Conservation (phyloP, 2,113 vertebrate species). For the Lycaon pictus region DNA sequence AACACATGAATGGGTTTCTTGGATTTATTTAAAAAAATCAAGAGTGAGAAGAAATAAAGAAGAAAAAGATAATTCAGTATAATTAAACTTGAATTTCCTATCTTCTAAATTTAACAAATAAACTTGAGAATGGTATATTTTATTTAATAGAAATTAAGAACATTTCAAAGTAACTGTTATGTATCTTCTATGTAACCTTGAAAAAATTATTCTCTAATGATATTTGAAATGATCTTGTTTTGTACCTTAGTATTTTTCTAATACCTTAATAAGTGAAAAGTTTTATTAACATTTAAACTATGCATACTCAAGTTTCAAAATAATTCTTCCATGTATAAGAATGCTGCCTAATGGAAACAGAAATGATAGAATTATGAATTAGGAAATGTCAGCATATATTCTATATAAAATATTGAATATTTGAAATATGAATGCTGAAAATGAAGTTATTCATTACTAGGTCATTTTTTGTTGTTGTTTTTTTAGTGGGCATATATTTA, state of each 20-base stretch:
- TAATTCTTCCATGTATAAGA: not conserved
- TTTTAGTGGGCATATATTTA: not conserved
- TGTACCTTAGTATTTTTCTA: not conserved
- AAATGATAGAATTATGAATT: not conserved
- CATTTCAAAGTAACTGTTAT: not conserved
- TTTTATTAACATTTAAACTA: not conserved
- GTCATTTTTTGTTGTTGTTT: not conserved
- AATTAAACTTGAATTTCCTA: not conserved
- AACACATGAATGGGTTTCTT: not conserved
- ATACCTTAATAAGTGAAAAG: not conserved
- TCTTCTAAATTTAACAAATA: not conserved
- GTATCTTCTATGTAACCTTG: not conserved
- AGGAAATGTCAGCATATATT: not conserved
- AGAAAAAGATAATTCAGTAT: not conserved
- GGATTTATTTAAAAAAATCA: not conserved
- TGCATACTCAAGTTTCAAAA: not conserved
- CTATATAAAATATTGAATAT: not conserved
- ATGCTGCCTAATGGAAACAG: not conserved
- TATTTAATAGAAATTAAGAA: constrained; percentile 24
- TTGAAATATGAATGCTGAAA: not conserved
- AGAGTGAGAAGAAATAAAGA: constrained; percentile 2
- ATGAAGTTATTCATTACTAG: not conserved
- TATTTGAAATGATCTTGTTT: constrained; percentile 6
- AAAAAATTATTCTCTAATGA: not conserved
- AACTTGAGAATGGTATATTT: not conserved